Conservation (phyloP, 2,797 vertebrate genomes). For the Luscinia luscinia region DNA sequence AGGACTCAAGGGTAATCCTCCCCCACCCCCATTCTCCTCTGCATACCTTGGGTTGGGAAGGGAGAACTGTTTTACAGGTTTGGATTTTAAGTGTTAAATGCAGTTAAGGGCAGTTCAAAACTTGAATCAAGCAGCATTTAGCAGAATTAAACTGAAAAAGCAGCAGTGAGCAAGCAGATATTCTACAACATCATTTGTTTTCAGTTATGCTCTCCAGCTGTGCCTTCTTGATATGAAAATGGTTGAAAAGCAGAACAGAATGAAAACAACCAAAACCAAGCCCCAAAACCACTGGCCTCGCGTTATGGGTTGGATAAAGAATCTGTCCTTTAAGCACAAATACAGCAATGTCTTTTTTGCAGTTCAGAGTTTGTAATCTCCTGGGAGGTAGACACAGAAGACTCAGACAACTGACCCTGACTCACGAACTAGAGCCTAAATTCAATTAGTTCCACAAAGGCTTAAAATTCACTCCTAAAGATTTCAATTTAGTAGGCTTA, state of each 20-base stretch:
- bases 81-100: conserved; percentile 4
- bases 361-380: not conserved
- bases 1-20: not conserved
- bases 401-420: not conserved
- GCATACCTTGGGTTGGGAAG: not conserved
- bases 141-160: not conserved
- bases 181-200: conserved; percentile 27
- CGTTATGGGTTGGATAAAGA: not conserved
- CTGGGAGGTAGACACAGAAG: not conserved
- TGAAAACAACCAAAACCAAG: not conserved
- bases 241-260: conserved; percentile 14
- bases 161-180: conserved; percentile 24
- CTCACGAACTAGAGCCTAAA: not conserved
- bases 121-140: not conserved
- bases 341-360: not conserved
- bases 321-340: not conserved
- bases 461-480: not conserved
- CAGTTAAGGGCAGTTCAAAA: not conserved
- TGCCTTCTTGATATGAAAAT: not conserved
- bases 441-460: not conserved
- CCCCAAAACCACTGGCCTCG: not conserved
- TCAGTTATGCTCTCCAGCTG: conserved; percentile 23
- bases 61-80: not conserved
- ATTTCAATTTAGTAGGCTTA: not conserved
- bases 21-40: not conserved